phyloP scores from a whole-genome alignment of 1,140 invertebrate species.

The Ericerus pela region DNA sequence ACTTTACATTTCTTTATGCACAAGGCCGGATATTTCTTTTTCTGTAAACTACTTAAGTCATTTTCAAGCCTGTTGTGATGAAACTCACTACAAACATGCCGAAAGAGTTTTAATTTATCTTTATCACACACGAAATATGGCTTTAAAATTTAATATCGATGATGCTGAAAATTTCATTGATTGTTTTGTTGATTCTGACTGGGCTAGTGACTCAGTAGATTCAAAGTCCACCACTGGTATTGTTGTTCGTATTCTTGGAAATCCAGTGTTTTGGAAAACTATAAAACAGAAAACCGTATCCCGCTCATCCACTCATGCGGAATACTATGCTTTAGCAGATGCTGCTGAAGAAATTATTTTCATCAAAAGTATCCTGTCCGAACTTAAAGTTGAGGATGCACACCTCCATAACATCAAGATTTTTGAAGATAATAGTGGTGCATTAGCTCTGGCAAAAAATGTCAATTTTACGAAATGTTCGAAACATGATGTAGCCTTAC shows the following conservation, averaged over 20 bases:
- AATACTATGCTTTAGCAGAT: background rate
- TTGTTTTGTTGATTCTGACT: background rate
- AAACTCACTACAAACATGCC: slow-evolving; percentile 27
- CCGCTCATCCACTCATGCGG: slow-evolving; percentile 2
- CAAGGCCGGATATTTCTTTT: slow-evolving; percentile 31
- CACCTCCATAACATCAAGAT: background rate
- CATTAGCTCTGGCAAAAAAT: slow-evolving; percentile 17
- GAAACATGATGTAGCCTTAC: slow-evolving; percentile 23
- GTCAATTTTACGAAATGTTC: no score
- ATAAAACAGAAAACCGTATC: slow-evolving; percentile 12
- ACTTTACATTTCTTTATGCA: background rate
- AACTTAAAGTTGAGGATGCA: background rate
- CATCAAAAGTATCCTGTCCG: background rate
- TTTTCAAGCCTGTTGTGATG: slow-evolving; percentile 26
- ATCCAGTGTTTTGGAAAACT: slow-evolving; percentile 12
- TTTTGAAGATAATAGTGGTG: slow-evolving; percentile 15
- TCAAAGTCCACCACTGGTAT: background rate
- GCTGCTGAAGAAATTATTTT: background rate
- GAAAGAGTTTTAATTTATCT: slow-evolving; percentile 31
- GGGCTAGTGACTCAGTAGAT: background rate
- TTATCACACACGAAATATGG: slow-evolving; percentile 22
- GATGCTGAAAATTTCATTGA: background rate
- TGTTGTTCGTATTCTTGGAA: background rate
- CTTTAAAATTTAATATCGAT: background rate
- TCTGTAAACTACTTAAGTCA: slow-evolving; percentile 24